These are phyloP conservation scores for Otus scops DNA, from an alignment of 2,797 vertebrate genomes.

Conservation along the genomic window DNA sequence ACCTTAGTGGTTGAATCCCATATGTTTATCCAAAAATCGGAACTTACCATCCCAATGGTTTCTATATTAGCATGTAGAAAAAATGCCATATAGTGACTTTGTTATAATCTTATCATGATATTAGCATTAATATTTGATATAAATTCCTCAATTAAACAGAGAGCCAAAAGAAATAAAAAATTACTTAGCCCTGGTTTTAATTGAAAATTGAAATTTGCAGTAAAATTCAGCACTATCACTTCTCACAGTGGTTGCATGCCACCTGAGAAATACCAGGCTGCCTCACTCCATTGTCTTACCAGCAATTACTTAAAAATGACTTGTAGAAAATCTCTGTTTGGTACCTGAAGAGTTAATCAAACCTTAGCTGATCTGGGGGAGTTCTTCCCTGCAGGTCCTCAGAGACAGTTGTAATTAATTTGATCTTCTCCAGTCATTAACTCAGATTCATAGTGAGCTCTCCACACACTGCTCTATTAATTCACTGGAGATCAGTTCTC, in stretches of 20 bases:
- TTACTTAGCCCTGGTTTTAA: not conserved
- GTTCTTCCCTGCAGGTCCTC: constrained; percentile 74
- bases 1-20: not conserved
- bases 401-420: constrained; percentile 83
- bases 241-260: not conserved
- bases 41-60: not conserved
- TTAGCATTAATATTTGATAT: not conserved
- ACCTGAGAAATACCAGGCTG: not conserved
- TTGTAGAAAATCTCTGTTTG: constrained; percentile 23
- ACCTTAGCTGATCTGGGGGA: constrained; percentile 69
- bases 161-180: not conserved
- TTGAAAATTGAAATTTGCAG: not conserved
- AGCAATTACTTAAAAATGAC: not conserved
- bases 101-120: not conserved
- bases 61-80: not conserved
- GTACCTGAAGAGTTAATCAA: constrained; percentile 72
- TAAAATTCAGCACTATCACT: not conserved
- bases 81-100: not conserved
- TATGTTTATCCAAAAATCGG: not conserved
- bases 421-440: constrained; percentile 84
- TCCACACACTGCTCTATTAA: constrained; percentile 78
- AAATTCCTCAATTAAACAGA: not conserved
- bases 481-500: constrained; percentile 81
- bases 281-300: not conserved
- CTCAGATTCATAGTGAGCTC: constrained; percentile 75